Evolutionary conservation across 2,113 vertebrate genomes (phyloP), one percentile per base, ranked within the genome.

Genomic region (Bombycilla garrulus): DNA sequence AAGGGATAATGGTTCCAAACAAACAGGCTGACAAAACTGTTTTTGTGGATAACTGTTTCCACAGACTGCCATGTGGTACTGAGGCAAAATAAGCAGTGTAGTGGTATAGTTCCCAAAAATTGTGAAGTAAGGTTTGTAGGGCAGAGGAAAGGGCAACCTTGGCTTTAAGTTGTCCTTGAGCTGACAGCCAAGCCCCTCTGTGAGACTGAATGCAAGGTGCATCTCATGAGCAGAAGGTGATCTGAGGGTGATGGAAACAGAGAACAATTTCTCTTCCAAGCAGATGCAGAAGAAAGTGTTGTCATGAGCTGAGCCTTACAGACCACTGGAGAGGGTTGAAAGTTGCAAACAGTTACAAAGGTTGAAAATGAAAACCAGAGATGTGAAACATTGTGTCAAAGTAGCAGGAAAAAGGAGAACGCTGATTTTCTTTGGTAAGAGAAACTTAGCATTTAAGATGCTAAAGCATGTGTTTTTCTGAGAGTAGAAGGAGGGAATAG

Each of bases 311-410:
- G 38, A 79, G 9, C 51, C 29, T 93, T 26, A 9, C 44, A 54
- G 33, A 10, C 21, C 0, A 0, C 16, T 56, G 67, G 10, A 18
- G 38, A 67, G 11, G 5, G 5, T 6, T 88, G 67, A 15, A 16
- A 42, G 42, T 42, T 38, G 12, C 38, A 21, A 86, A n/a, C 15
- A 5, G 11, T 76, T 85, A 25, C 3, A 23, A 69, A 53, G 22
- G 11, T 36, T 48, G 16, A 10, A 33, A 15, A 29, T 0, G 4
- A 50, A 77, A 62, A 56, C 28, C 45, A 79, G 23, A 54, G 28
- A 54, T 22, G 3, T 25, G 76, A 80, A 70, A 18, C 10, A n/a
- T 26, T 77, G 42, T 78, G 50, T 81, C 65, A 19, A 50, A 86
- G 40, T 76, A 61, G 17, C 4, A 2, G 22, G 33, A 53, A 69